A percentile compares a stretch with the other conserved stretches of the same genome.
phyloP scores from a whole-genome alignment of 2,797 vertebrate species.

The Sebastes trivittatus region DNA sequence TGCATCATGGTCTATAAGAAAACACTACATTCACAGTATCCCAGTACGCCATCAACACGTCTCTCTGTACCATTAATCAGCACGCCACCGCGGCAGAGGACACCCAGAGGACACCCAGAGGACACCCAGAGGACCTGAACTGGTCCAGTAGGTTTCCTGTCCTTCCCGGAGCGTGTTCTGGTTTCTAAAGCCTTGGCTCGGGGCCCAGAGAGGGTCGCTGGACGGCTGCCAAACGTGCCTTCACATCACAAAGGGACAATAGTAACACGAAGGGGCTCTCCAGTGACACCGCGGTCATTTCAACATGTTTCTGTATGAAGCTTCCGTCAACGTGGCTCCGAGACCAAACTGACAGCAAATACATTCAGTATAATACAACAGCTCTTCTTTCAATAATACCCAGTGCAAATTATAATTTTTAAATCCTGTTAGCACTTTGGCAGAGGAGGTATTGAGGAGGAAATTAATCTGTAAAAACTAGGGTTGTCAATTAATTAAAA shows the following conservation, averaged over 20 bases:
- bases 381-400: no score
- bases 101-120: neutral
- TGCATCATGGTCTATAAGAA: no score
- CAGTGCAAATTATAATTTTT: no score
- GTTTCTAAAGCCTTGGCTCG: conserved; percentile 18
- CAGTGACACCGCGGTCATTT: neutral
- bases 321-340: neutral
- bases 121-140: neutral
- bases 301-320: neutral
- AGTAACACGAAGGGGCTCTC: neutral
- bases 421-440: no score
- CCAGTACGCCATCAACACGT: neutral
- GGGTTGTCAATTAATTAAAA: no score
- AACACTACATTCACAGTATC: neutral
- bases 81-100: neutral
- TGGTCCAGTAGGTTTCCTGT: neutral
- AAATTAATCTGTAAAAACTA: no score
- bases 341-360: neutral
- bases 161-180: neutral
- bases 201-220: neutral
- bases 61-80: neutral
- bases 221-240: neutral
- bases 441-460: no score
- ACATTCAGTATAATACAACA: neutral
- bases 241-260: neutral